Evolutionary conservation across 2,113 vertebrate genomes (phyloP), one percentile per base, ranked within the genome.

Genomic region (Mus spicilegus): DNA sequence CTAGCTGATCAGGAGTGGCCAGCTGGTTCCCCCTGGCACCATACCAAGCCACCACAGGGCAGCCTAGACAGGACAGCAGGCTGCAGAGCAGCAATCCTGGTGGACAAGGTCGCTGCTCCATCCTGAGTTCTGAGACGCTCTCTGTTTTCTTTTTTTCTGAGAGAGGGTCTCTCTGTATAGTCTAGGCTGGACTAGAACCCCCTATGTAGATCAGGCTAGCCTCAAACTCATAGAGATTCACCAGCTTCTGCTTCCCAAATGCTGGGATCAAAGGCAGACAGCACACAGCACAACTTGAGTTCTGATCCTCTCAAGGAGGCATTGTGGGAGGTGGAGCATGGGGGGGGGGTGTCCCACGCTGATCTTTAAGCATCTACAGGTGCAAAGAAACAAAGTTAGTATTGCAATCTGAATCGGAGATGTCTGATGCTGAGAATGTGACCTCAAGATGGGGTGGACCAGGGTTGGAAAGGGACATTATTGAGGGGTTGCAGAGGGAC

Each of bases 31-130:
- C 10, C 14, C 69, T 88, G 96, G 96, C 94, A n/a, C 77, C 16
- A 0, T 73, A 92, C 92, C 97, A 76, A 65, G 90, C 0, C 26
- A 54, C 26, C 56, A 42, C 73, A 61, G 92, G 89, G 26, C 42
- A 70, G 84, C 85, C 90, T 84, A 94, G 90, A 80, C 73, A 93
- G 93, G 70, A 54, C 82, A 92, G 87, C 70, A 95, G 90, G 92
- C 17, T 51, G 58, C 78, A 75, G n/a, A 94, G 93, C 75, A 56
- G 80, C 39, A 42, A 65, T 22, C n/a, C 80, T 69, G 76, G 76
- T 24, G 54, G 88, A 84, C 82, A 95, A 96, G 92, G 93, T 92
- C 91, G 22, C 78, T 42, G n/a, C 42, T 94, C 70, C 42, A 65
- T 72, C 92, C 90, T 30, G 75, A 82, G 85, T 78, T 88, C 89